Evolutionary conservation across 2,797 vertebrate species (phyloP), one percentile per base, ranked within the genome.

Genomic region (Allobates femoralis): DNA sequence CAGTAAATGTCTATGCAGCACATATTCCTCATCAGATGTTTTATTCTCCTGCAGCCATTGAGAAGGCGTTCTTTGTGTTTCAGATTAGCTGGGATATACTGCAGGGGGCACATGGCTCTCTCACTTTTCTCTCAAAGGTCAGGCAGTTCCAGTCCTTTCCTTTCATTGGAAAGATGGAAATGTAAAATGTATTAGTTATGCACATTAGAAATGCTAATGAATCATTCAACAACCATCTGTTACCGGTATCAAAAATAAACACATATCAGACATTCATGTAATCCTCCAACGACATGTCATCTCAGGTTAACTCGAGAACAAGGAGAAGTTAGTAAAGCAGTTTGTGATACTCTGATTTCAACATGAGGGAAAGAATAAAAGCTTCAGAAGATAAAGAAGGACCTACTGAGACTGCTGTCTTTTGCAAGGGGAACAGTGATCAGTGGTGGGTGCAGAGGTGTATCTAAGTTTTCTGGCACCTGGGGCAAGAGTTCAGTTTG

Each of bases 201-300:
- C 51, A 67, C 41, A 87, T 78, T 77, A 62, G 26, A 71, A 56
- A 83, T 83, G n/a, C 34, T 83, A 87, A 87, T 87, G 85, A 87
- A 60, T 83, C 80, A 83, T 78, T 77, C 74, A 83, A 53, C 62
- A 34, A 56, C 85, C 85, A 83, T 87, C 85, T 87, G 85, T 71
- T 83, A 78, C 37, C 32, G 64, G 32, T 78, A 32, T 67, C 26
- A 78, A 79, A 83, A 83, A 83, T 83, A 83, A 82, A 71, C 73
- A 46, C 21, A 84, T 51, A 69, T 87, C 74, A 67, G 60, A 83
- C 53, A 83, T 50, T 78, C 26, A 58, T 86, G 69, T 34, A 74
- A 77, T 81, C 18, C 58, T 66, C 58, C 18, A 41, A 76, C 32
- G 67, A 34, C 64, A 73, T 64, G 34, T 53, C 56, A n/a, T 78